Base-by-base conservation (phyloP, 2,888 invertebrate genomes). In the Caenorhabditis drosophilae region DNA sequence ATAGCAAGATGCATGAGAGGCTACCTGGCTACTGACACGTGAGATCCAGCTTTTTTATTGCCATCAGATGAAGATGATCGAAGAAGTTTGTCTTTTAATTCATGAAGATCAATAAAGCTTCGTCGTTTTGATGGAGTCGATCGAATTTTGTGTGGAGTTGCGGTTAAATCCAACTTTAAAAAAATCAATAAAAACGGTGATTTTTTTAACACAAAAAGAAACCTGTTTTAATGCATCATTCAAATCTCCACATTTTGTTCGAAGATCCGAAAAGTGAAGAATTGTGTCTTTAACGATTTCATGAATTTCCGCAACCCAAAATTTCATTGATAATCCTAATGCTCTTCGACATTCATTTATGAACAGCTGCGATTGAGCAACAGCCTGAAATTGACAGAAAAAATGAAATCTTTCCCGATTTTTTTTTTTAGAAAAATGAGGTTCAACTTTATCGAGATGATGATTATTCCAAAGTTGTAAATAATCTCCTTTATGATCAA, bases 241-340 rank as follows among this genome's bases (percentile, higher is more conserved):
- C 18, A 83, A 67, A 49, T 83, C 83, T 12, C 78, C 77, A 41
- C 83, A 80, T 52, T 83, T 83, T 16, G 77, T 75, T 6, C 83
- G 72, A 26, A 83, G 76, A 61, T 83, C 83, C 15, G 83, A 77
- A 69, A 83, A 83, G 63, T 83, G 80, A 12, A 83, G 67, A 41
- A 83, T 83, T 15, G 83, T 82, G 58, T 83, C 81, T 58, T 83
- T 83, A 53, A 83, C 83, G 52, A 83, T 83, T 53, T 83, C 83
- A 62, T 83, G 83, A 20, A 83, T 83, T 52, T 83, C 83, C 7
- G 83, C 83, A 31, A 83, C 83, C 83, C 83, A 83, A 73, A 83
- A 83, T 52, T 83, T 83, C 83, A 83, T 83, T 27, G 82, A 78
- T n/a, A 83, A 64, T 1, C 83, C 83, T 18, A 83, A 62, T 4